These are phyloP conservation scores for Sigmodon hispidus DNA, from an alignment of 2,113 vertebrate species.

Conservation along the genomic window DNA sequence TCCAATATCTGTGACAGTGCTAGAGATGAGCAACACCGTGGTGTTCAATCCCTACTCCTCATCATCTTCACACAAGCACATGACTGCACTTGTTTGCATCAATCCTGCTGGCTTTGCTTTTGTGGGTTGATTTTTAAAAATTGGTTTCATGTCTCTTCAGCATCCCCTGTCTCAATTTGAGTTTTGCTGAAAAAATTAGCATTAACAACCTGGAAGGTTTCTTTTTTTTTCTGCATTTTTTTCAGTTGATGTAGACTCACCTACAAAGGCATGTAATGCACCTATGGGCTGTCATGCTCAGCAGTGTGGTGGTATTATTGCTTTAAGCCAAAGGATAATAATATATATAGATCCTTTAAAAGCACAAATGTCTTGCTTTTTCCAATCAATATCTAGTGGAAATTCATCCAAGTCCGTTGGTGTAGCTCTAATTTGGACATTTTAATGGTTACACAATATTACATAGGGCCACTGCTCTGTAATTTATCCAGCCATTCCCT, in stretches of 20 bases:
- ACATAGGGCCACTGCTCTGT: not conserved
- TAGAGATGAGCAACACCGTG: not conserved
- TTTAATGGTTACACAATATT: not conserved
- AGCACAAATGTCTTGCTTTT: constrained; percentile 2
- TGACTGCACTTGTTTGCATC: not conserved
- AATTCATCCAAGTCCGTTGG: constrained; percentile 3
- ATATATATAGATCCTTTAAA: not conserved
- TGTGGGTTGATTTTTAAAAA: not conserved
- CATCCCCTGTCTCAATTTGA: not conserved
- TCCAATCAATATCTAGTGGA: not conserved
- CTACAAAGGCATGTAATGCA: not conserved
- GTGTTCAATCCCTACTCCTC: not conserved
- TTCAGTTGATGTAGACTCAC: not conserved
- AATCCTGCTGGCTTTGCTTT: not conserved
- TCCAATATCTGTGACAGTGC: too few species aligned
- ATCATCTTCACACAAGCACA: not conserved
- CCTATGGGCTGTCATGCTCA: not conserved
- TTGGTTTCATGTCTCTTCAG: not conserved
- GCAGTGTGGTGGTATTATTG: too few species aligned
- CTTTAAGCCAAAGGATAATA: not conserved
- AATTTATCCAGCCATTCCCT: constrained; percentile 32
- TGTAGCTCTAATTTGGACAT: not conserved
- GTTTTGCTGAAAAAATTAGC: not conserved
- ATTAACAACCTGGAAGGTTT: not conserved
- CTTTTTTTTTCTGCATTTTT: not conserved